phyloP scores from a whole-genome alignment of 1,140 invertebrate species.

The Conus ventricosus region DNA sequence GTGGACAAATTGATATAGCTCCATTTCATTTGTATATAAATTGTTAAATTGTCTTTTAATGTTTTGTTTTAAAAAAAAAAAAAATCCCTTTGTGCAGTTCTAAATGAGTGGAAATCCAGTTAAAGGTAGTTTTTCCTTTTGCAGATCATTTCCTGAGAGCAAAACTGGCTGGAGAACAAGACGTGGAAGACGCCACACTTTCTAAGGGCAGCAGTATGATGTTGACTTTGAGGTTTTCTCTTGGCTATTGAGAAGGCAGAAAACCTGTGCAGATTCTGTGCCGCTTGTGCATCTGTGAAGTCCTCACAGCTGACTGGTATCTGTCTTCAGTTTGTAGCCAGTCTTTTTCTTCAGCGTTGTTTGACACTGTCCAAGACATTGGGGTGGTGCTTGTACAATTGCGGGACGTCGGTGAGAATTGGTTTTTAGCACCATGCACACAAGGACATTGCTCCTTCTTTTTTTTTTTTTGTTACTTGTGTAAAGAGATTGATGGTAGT shows the following conservation, averaged over 20 bases:
- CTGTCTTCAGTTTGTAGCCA: not conserved
- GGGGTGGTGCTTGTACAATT: not conserved
- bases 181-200: not conserved
- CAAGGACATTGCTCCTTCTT: too few relatives aligned
- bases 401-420: not conserved
- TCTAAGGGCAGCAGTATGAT: slow-evolving; percentile 20
- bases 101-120: too few relatives aligned
- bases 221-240: not conserved
- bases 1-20: too few relatives aligned
- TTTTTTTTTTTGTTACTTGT: too few relatives aligned
- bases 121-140: not conserved
- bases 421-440: not conserved
- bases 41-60: too few relatives aligned
- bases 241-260: not conserved
- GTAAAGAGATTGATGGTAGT: too few relatives aligned
- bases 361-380: not conserved
- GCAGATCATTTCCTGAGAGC: slow-evolving; percentile 20
- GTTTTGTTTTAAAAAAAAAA: too few relatives aligned
- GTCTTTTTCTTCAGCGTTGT: not conserved
- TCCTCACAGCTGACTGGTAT: not conserved
- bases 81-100: too few relatives aligned
- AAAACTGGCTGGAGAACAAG: not conserved
- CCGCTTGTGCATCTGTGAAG: not conserved
- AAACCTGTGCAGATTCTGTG: not conserved
- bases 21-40: too few relatives aligned